Evolutionary conservation across 2,113 vertebrate genomes (phyloP), one percentile per base, ranked within the genome.

Genomic region (Odobenus rosmarus): DNA sequence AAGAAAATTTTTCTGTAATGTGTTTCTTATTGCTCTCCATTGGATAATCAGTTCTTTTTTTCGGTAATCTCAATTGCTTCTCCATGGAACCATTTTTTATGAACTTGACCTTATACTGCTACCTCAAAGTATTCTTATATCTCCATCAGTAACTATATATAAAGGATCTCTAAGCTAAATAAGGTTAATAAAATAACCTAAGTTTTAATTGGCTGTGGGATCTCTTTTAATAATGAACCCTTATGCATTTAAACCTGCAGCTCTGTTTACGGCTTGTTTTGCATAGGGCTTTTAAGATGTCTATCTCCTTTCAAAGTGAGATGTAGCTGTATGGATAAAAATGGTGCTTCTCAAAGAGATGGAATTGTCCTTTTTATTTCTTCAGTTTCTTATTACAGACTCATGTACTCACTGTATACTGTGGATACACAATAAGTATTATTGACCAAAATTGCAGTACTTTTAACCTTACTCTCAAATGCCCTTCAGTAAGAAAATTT

Each of bases 401-500:
- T 23, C 26, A 80, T 13, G 15, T 64, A 79, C 14, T 53, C 3
- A 49, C 15, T 77, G 11, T 67, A 79, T 4, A 36, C 7, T 14
- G 0, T 69, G 36, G 69, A n/a, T 46, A 85, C 7, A 81, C 26
- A 67, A 39, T 76, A 88, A 33, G 74, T 49, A 49, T 24, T 55
- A 64, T 8, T 95, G 74, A 64, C 8, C 33, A 62, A 92, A 92
- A 87, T 15, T 87, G 4, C 9, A 76, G 21, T 80, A 62, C 3
- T 59, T 81, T 92, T 86, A 96, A 81, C 24, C 74, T 51, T 13
- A 79, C 7, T 96, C 49, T 95, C 39, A 85, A 72, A 33, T 83
- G 24, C 28, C 39, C 12, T 93, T 96, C 28, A 87, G 33, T 92
- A n/a, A 77, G 57, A 92, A 92, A 79, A 89, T 95, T 90, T 95